phyloP scores from a whole-genome alignment of 2,797 vertebrate genomes.

The Falco naumanni region DNA sequence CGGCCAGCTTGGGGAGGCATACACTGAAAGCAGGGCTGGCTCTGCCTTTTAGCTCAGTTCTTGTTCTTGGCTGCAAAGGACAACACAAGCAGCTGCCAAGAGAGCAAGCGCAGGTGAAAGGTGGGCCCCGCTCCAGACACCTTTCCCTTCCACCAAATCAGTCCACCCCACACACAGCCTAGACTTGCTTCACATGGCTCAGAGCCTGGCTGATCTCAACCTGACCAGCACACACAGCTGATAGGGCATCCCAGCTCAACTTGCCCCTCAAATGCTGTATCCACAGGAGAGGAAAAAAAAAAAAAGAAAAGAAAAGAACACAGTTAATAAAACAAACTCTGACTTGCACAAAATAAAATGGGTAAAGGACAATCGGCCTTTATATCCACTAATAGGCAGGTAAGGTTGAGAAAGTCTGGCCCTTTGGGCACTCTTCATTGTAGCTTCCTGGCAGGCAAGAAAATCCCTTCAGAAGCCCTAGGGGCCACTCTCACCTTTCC shows the following conservation, averaged over 20 bases:
- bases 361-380: not conserved
- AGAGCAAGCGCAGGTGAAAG: slow-evolving; percentile 11
- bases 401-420: not conserved
- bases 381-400: slow-evolving; percentile 37
- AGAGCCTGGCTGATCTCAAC: slow-evolving; percentile 1
- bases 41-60: slow-evolving; percentile 44
- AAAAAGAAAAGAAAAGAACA: not conserved
- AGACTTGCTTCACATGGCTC: not conserved
- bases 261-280: not conserved
- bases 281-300: not conserved
- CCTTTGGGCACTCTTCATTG: not conserved
- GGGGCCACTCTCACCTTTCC: slow-evolving; percentile 25
- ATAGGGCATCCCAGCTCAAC: not conserved
- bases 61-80: slow-evolving; percentile 28
- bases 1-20: not conserved
- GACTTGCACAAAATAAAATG: slow-evolving; percentile 37
- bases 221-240: slow-evolving; percentile 4
- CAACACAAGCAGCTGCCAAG: slow-evolving; percentile 21
- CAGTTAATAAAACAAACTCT: not conserved
- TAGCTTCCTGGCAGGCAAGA: slow-evolving; percentile 9
- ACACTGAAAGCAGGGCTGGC: slow-evolving; percentile 39
- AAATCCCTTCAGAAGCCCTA: not conserved
- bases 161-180: not conserved
- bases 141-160: not conserved
- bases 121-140: not conserved